These are phyloP conservation scores for Cephus nigrinus DNA, from an alignment of 2,888 invertebrate species.

Conservation along the genomic window DNA sequence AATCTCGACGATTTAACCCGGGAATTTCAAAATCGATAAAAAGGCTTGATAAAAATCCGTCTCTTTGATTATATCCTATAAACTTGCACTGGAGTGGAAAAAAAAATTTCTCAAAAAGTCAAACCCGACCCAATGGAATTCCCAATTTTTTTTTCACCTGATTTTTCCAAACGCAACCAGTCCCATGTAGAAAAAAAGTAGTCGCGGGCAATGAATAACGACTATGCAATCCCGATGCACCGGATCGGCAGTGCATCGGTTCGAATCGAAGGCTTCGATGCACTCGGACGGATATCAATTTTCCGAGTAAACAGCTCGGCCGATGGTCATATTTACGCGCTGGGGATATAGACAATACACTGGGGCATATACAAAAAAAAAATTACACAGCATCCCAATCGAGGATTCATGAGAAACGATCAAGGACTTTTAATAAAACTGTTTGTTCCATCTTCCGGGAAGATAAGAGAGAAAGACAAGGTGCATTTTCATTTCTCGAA, in stretches of 20 bases:
- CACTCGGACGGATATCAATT: constrained; percentile 35
- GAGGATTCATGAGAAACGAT: not conserved
- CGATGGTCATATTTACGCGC: not conserved
- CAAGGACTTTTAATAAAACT: not conserved
- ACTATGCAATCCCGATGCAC: not conserved
- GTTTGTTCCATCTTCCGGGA: not conserved
- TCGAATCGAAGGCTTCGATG: not conserved
- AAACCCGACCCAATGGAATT: no score
- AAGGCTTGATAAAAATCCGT: not conserved
- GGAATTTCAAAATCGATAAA: not conserved
- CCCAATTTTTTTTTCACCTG: not conserved
- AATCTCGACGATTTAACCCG: not conserved
- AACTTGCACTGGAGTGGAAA: not conserved
- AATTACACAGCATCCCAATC: not conserved
- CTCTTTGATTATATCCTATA: not conserved
- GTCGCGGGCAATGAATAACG: not conserved
- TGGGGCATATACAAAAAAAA: not conserved
- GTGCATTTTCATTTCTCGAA: not conserved
- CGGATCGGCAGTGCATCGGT: not conserved
- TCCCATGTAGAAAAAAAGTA: not conserved
- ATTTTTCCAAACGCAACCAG: not conserved
- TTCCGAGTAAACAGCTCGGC: constrained; percentile 29
- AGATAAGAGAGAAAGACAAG: not conserved
- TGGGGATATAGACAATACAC: not conserved
- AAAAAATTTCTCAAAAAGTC: not conserved